These are phyloP conservation scores for Agriopis leucophaearia DNA, from an alignment of 2,888 invertebrate genomes.

Conservation along the genomic window DNA sequence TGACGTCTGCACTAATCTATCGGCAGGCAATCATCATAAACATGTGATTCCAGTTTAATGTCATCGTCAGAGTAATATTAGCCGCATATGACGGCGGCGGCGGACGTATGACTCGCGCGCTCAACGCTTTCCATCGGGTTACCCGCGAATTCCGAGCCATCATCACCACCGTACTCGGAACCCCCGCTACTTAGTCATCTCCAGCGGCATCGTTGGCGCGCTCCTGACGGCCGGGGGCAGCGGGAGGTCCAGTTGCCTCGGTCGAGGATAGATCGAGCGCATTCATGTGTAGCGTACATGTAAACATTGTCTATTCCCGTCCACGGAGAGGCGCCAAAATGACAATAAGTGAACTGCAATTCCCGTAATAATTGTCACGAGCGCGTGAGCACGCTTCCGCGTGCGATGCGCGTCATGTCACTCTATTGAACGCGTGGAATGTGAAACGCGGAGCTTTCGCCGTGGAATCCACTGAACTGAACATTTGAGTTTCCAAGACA, in stretches of 20 bases:
- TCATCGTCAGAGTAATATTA: constrained; percentile 52
- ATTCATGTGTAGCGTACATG: constrained; percentile 41
- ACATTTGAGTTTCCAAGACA: constrained; percentile 5
- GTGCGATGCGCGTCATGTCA: constrained; percentile 1
- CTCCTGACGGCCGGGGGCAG: background rate
- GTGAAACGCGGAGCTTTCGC: constrained; percentile 8
- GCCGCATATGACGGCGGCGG: constrained; percentile 51
- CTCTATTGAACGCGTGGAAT: constrained; percentile 5
- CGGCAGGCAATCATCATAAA: constrained; percentile 18
- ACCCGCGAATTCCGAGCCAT: constrained; percentile 28
- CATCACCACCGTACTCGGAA: constrained; percentile 28
- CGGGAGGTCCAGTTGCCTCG: background rate
- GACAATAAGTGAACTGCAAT: constrained; percentile 52
- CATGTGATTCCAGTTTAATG: constrained; percentile 30
- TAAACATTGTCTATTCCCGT: constrained; percentile 59
- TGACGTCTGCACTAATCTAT: background rate
- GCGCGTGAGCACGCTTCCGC: constrained; percentile 7
- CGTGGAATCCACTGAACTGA: background rate
- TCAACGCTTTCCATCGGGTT: background rate
- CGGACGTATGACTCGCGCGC: constrained; percentile 46
- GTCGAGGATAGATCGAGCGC: constrained; percentile 1
- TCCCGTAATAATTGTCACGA: constrained; percentile 36
- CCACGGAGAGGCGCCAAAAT: constrained; percentile 54
- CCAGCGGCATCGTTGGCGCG: background rate
- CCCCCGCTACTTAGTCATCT: background rate